These are phyloP conservation scores for Corythoichthys haematopterus DNA, from an alignment of 2,113 vertebrate genomes.

Conservation along the genomic window DNA sequence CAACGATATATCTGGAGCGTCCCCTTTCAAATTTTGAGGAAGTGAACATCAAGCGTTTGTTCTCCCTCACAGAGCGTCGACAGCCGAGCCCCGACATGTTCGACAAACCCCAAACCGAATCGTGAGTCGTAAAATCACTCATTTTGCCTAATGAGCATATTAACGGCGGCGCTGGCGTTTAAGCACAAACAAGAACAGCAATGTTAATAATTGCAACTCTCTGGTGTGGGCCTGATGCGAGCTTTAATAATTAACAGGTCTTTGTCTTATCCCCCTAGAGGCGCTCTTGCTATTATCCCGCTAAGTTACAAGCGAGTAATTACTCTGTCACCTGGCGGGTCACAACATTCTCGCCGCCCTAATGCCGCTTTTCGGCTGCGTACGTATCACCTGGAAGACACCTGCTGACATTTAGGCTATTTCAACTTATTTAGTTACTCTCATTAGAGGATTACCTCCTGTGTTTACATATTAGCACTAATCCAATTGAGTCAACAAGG, in stretches of 20 bases:
- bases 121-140: slow-evolving; percentile 79
- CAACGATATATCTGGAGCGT: too few species aligned
- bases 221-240: slow-evolving; percentile 77
- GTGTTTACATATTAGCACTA: slow-evolving; percentile 81
- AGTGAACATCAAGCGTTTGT: slow-evolving; percentile 23
- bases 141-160: slow-evolving; percentile 81
- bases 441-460: slow-evolving; percentile 80
- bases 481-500: slow-evolving; percentile 83
- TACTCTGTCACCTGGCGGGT: slow-evolving; percentile 71
- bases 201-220: slow-evolving; percentile 80
- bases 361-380: slow-evolving; percentile 56
- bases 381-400: slow-evolving; percentile 54
- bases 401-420: slow-evolving; percentile 61
- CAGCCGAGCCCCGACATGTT: slow-evolving; percentile 64
- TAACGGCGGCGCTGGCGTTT: slow-evolving; percentile 78
- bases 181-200: slow-evolving; percentile 80
- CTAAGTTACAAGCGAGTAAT: slow-evolving; percentile 78
- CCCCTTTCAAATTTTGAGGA: background rate
- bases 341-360: slow-evolving; percentile 59
- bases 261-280: slow-evolving; percentile 74
- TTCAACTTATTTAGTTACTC: slow-evolving; percentile 75
- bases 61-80: slow-evolving; percentile 57
- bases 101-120: slow-evolving; percentile 76
- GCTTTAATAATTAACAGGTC: slow-evolving; percentile 82
- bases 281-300: slow-evolving; percentile 74